Evolutionary conservation across 2,888 invertebrate genomes (phyloP).

Genomic region (Orthonevra nobilis): DNA sequence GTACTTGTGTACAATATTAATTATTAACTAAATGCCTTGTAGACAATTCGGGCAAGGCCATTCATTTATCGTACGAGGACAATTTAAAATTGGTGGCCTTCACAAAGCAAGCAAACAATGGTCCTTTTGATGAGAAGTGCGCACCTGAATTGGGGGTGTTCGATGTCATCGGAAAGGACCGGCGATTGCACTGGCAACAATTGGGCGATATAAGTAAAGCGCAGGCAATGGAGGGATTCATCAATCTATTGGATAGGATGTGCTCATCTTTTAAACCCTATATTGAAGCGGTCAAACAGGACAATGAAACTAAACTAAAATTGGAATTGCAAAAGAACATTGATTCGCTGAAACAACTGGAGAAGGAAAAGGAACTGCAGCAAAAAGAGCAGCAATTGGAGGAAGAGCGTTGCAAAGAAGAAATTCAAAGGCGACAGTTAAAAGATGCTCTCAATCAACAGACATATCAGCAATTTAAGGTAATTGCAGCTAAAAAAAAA

Average conservation of each 20-base stretch:
- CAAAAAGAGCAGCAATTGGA: conserved; percentile 79
- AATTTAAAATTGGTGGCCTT: conserved; percentile 94
- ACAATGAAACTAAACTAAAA: conserved; percentile 89
- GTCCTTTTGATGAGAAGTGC: conserved; percentile 87
- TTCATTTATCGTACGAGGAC: conserved; percentile 96
- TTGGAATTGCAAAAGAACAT: conserved; percentile 78
- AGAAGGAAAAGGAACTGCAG: conserved; percentile 83
- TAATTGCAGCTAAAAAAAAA: too few relatives aligned
- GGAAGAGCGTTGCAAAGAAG: conserved; percentile 74
- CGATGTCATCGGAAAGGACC: conserved; percentile 96
- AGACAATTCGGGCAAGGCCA: conserved; percentile 99
- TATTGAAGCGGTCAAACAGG: conserved; percentile 94
- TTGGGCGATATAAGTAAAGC: conserved; percentile 91
- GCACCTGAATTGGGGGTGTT: conserved; percentile 93
- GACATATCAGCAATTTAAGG: conserved; percentile 92
- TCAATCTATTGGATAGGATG: conserved; percentile 90
- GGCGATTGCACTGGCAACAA: conserved; percentile 95
- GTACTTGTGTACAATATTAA: conserved; percentile 35
- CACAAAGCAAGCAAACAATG: conserved; percentile 94
- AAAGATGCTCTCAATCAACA: conserved; percentile 98
- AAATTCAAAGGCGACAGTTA: conserved; percentile 85
- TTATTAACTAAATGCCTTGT: conserved; percentile 17
- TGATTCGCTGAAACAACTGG: conserved; percentile 74
- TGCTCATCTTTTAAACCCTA: conserved; percentile 96
- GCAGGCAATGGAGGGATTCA: conserved; percentile 95